Percentiles rank a stretch among this genome's conserved stretches.
phyloP scores from a whole-genome alignment of 2,888 invertebrate genomes.

The Nipponacmea schrenckii region DNA sequence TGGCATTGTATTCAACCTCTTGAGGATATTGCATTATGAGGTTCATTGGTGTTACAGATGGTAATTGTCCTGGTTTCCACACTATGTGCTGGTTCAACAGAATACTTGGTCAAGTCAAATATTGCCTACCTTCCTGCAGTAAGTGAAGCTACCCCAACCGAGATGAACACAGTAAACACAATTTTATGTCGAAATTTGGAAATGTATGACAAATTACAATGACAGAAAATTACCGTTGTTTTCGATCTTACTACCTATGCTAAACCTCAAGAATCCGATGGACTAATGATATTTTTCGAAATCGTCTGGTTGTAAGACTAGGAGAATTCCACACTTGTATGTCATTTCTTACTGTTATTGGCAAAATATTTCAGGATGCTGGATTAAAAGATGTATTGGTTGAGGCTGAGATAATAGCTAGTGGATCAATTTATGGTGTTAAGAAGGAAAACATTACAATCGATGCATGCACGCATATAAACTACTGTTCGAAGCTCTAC shows the following conservation, averaged over 20 bases:
- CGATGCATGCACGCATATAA: constrained; percentile 17
- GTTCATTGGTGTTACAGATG: background rate
- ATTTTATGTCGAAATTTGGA: constrained; percentile 13
- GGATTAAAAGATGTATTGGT: constrained; percentile 24
- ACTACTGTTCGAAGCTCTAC: constrained; percentile 21
- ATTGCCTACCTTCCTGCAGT: background rate
- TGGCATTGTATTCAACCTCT: background rate
- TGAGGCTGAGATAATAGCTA: constrained; percentile 15
- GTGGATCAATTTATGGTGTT: constrained; percentile 20
- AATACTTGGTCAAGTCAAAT: background rate
- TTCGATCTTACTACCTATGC: constrained; percentile 26
- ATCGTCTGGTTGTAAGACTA: constrained; percentile 15
- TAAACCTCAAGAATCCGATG: constrained; percentile 26
- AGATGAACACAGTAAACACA: constrained; percentile 1
- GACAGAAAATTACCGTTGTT: constrained; percentile 13
- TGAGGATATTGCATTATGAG: background rate
- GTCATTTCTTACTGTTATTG: constrained; percentile 21
- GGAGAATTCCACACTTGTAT: constrained; percentile 22
- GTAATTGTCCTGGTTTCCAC: constrained; percentile 16
- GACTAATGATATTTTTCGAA: constrained; percentile 3
- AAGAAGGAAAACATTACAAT: constrained; percentile 24
- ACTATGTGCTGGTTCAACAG: background rate
- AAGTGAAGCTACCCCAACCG: background rate
- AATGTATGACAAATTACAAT: constrained; percentile 21
- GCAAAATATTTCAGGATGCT: constrained; percentile 20